These are phyloP conservation scores for Pterostichus madidus DNA, from an alignment of 2,888 invertebrate genomes.

Conservation along the genomic window DNA sequence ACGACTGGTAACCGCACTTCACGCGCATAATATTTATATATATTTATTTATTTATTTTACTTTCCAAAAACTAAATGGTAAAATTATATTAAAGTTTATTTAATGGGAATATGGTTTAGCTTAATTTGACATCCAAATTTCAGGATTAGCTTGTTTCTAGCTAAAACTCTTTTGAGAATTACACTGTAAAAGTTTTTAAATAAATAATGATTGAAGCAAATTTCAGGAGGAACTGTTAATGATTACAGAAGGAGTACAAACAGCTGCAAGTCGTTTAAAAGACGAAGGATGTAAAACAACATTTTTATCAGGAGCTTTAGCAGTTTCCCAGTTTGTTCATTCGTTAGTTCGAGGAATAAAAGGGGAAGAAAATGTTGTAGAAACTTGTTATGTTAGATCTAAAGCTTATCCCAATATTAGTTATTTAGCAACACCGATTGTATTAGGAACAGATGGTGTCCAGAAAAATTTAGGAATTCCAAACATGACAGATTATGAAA, in stretches of 20 bases:
- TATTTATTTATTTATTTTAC: too few species aligned
- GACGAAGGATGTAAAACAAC: constrained; percentile 81
- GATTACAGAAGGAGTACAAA: constrained; percentile 77
- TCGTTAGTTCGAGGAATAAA: constrained; percentile 79
- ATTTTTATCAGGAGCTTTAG: constrained; percentile 83
- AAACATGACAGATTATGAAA: constrained; percentile 74
- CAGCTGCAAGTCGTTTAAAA: constrained; percentile 81
- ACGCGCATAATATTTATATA: too few species aligned
- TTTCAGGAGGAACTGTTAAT: constrained; percentile 74
- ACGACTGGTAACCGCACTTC: too few species aligned
- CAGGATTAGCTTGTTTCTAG: too few species aligned
- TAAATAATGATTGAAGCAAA: constrained; percentile 28
- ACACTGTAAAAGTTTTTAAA: constrained; percentile 39
- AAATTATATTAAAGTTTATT: too few species aligned
- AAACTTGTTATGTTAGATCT: constrained; percentile 74
- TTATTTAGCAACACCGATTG: constrained; percentile 74
- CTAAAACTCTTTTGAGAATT: too few species aligned
- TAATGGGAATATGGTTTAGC: too few species aligned
- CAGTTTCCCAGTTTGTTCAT: constrained; percentile 81
- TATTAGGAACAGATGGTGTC: constrained; percentile 74
- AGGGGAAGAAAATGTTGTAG: constrained; percentile 74
- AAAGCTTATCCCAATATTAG: constrained; percentile 72
- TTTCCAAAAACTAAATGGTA: too few species aligned
- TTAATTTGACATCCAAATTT: too few species aligned
- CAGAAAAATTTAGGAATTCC: constrained; percentile 74